Percentiles rank a stretch among this genome's conserved stretches.
phyloP scores from a whole-genome alignment of 2,797 vertebrate genomes.

The Dallia pectoralis region DNA sequence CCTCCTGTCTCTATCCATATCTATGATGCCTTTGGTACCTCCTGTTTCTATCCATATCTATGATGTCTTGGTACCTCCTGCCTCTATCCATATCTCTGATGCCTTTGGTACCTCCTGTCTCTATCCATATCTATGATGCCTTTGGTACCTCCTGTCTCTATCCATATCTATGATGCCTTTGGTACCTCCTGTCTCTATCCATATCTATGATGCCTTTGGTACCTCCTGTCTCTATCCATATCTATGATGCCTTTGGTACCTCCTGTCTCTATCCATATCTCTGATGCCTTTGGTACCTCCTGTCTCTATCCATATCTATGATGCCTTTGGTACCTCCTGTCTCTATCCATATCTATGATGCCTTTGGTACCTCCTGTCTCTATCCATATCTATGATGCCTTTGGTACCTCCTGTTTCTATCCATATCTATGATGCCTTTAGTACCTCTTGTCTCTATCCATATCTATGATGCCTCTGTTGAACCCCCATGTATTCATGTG shows the following conservation, averaged over 20 bases:
- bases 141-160: background rate
- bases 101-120: background rate
- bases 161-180: background rate
- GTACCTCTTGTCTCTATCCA: background rate
- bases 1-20: background rate
- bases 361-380: background rate
- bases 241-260: background rate
- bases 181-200: background rate
- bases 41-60: background rate
- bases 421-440: background rate
- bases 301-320: background rate
- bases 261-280: background rate
- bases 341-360: too few relatives aligned
- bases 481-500: conserved; percentile 31
- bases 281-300: background rate
- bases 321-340: background rate
- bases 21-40: background rate
- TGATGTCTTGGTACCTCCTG: background rate
- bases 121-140: too few relatives aligned
- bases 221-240: background rate
- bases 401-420: background rate
- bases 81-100: too few relatives aligned
- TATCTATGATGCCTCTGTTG: background rate
- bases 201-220: background rate
- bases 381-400: background rate